Conservation (phyloP, 2,888 invertebrate genomes). For the Tethea ocularis region DNA sequence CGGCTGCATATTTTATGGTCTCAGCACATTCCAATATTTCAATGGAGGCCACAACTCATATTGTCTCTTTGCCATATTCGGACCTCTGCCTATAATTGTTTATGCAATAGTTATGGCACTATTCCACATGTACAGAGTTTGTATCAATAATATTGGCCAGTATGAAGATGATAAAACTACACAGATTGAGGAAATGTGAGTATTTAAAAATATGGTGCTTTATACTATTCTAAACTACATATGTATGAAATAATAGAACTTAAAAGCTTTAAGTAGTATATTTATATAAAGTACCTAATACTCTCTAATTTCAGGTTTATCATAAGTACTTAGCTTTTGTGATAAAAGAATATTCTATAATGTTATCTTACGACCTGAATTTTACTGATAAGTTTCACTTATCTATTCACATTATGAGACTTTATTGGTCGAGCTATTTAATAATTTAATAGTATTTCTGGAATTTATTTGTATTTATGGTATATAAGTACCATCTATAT, state of each 20-base stretch:
- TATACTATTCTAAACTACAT: no score
- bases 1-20: conserved; percentile 87
- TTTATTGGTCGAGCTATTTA: neutral
- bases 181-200: conserved; percentile 79
- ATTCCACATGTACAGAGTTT: conserved; percentile 88
- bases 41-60: conserved; percentile 86
- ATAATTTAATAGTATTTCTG: no score
- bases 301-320: neutral
- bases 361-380: neutral
- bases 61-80: conserved; percentile 88
- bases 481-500: no score
- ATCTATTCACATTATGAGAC: neutral
- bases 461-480: no score
- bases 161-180: conserved; percentile 77
- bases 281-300: no score
- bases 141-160: conserved; percentile 83
- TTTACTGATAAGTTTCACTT: neutral
- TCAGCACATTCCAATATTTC: conserved; percentile 85
- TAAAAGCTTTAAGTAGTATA: no score
- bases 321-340: neutral
- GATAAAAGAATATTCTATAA: neutral
- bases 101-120: conserved; percentile 85
- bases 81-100: conserved; percentile 85
- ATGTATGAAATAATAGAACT: no score
- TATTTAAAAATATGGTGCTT: no score